Evolutionary conservation across 2,888 invertebrate species (phyloP).

Genomic region (Clistopyga incitator): DNA sequence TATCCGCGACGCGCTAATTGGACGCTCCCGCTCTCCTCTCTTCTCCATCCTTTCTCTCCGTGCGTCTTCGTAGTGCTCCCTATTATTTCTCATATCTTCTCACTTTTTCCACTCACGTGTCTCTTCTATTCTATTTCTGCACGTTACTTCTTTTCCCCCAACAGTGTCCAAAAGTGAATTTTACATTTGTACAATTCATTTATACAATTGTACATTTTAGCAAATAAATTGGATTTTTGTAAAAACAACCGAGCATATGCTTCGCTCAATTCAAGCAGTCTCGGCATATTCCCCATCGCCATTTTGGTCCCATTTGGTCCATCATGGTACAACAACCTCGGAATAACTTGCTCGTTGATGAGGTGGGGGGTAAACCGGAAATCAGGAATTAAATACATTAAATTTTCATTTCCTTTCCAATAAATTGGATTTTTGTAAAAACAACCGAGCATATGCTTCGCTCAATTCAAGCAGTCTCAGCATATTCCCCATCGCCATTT

Average conservation of each 20-base stretch:
- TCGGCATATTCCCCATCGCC: not conserved
- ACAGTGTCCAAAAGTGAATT: not conserved
- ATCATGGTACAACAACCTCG: not conserved
- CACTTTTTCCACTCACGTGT: not conserved
- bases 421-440: no score
- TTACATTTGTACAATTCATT: no score
- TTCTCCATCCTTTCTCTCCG: conserved; percentile 14
- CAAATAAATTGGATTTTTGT: no score
- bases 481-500: not conserved
- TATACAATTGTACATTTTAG: no score
- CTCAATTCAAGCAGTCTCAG: not conserved
- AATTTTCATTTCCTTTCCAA: no score
- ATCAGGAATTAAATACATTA: no score
- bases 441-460: no score
- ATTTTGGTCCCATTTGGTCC: conserved; percentile 8
- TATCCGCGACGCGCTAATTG: conserved; percentile 76
- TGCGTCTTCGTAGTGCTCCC: not conserved
- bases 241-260: no score
- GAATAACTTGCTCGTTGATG: not conserved
- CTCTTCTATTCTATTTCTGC: not conserved
- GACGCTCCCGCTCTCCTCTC: conserved; percentile 49
- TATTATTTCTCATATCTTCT: not conserved
- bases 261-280: no score
- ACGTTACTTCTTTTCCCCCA: no score
- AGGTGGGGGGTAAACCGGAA: not conserved